A percentile compares a stretch with the other conserved stretches of the same genome.
Conservation (phyloP, 2,888 invertebrate genomes). For the Archaeoteleia sp. region DNA sequence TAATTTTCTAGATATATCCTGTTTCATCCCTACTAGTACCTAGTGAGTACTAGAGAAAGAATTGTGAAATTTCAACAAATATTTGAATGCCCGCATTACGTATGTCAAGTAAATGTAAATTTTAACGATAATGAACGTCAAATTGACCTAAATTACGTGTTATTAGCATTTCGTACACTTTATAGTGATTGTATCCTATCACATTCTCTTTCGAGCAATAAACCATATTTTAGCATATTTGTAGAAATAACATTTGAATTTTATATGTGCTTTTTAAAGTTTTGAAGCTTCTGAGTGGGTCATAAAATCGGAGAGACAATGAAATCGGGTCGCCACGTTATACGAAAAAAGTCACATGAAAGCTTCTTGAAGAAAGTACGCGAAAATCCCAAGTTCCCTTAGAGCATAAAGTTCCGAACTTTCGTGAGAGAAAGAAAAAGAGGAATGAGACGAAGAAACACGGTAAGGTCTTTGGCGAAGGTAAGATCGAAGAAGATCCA, state of each 20-base stretch:
- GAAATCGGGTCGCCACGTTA: constrained; percentile 31
- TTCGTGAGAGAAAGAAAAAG: constrained; percentile 26
- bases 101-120: too few species aligned
- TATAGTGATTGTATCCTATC: too few species aligned
- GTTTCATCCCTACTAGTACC: too few species aligned
- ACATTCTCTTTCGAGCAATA: not conserved
- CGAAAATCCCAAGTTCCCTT: constrained; percentile 36
- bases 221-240: constrained; percentile 15
- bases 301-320: constrained; percentile 33
- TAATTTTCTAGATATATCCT: too few species aligned
- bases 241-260: constrained; percentile 23
- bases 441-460: constrained; percentile 18
- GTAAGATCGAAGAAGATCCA: constrained; percentile 37
- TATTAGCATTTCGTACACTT: too few species aligned
- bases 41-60: too few species aligned
- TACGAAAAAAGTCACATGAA: constrained; percentile 31
- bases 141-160: too few species aligned
- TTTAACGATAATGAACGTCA: too few species aligned
- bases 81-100: too few species aligned
- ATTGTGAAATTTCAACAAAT: too few species aligned
- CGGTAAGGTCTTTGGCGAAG: constrained; percentile 1
- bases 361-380: constrained; percentile 38
- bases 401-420: constrained; percentile 47
- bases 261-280: constrained; percentile 29
- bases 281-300: constrained; percentile 37